Evolutionary conservation across 2,888 invertebrate genomes (phyloP), one percentile per base, ranked within the genome.

Genomic region (Aphrophora alni): DNA sequence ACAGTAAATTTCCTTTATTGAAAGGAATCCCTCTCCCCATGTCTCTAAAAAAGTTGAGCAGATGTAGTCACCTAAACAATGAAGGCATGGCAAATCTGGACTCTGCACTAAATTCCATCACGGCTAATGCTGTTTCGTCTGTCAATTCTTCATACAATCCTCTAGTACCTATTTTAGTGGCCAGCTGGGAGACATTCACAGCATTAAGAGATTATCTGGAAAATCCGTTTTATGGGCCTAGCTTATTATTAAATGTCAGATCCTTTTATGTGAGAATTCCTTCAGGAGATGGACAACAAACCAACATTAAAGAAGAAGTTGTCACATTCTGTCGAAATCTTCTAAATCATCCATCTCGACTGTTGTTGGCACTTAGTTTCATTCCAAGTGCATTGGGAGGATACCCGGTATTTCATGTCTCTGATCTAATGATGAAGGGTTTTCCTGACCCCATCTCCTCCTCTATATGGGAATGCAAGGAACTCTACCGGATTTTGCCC

Each of bases 321-420:
- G 5, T 21, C 1, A 44, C 38, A 1, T n/a, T 28, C 21, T 4
- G 5, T 7, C n/a, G 14, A 1, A 21, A 25, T 14, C 12, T 74
- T 12, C 21, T 8, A 4, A 8, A 3, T 4, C 14, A 38, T 25
- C 28, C n/a, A 2, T 24, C n/a, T 12, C 5, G 14, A 5, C n/a
- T n/a, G 7, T 28, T 38, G 14, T 4, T 38, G 8, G 14, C 21
- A 17, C 10, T 38, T 5, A n/a, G 28, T 2, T 5, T 5, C 5
- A 10, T 74, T 10, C 38, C 74, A 14, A 38, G 74, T 74, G 4
- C 28, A 33, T 74, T 38, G 44, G 74, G 74, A 1, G 74, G 74
- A 7, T 74, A 38, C 25, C 38, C 38, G 1, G 38, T 74, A 14
- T 38, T 7, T n/a, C n/a, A 27, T 3, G 8, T 28, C 12, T 14